These are phyloP conservation scores for Aurelia aurita complex sp. Pacific DNA, from an alignment of 30 jellyfish, hydroid and myxozoan genomes.

Conservation along the genomic window DNA sequence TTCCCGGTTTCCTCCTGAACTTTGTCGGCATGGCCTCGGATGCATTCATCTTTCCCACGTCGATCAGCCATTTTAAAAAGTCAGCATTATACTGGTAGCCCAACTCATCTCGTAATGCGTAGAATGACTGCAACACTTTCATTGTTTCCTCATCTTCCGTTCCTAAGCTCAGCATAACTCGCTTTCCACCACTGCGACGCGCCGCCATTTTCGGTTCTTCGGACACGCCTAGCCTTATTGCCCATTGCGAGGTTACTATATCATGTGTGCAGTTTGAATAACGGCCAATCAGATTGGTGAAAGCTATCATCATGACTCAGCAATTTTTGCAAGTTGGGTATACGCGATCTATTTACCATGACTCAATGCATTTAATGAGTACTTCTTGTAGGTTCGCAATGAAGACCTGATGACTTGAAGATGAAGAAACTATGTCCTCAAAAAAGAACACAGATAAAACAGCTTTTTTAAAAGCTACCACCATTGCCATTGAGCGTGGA, in stretches of 20 bases:
- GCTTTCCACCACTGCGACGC: neutral
- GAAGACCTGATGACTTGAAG: too few species aligned
- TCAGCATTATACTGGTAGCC: neutral
- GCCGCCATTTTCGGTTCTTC: neutral
- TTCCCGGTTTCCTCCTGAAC: neutral
- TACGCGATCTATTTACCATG: too few species aligned
- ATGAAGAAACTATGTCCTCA: too few species aligned
- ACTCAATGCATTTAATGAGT: too few species aligned
- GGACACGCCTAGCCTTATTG: neutral
- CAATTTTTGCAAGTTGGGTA: too few species aligned
- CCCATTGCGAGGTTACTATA: neutral
- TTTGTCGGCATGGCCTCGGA: neutral
- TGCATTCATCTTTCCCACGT: neutral
- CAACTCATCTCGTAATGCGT: neutral
- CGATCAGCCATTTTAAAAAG: slow-evolving; percentile 2
- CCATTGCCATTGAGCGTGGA: too few species aligned
- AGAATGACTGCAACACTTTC: neutral
- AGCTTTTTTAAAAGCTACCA: too few species aligned
- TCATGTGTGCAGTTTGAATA: neutral
- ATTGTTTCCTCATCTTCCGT: neutral
- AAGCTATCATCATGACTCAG: too few species aligned
- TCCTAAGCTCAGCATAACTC: neutral
- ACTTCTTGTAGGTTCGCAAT: too few species aligned
- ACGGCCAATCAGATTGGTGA: too few species aligned
- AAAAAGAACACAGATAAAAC: too few species aligned